phyloP scores from a whole-genome alignment of 2,888 invertebrate genomes.

The Dyspetes luteomarginatus region DNA sequence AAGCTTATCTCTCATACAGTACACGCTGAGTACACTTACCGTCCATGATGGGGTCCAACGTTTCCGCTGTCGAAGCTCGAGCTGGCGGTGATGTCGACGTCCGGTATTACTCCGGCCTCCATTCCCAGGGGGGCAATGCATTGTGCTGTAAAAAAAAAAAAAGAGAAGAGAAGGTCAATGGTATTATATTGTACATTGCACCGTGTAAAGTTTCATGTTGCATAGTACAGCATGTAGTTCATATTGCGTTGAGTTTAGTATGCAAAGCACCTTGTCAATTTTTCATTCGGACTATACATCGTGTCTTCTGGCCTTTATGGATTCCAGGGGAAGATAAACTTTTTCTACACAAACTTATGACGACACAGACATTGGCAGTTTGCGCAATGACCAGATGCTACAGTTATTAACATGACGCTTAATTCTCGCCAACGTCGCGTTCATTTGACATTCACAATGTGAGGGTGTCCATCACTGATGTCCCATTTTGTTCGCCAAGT shows the following conservation, averaged over 20 bases:
- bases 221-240: slow-evolving; percentile 18
- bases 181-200: slow-evolving; percentile 39
- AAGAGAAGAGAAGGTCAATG: slow-evolving; percentile 56
- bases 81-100: slow-evolving; percentile 92
- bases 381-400: background rate
- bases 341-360: background rate
- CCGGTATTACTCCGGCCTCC: slow-evolving; percentile 92
- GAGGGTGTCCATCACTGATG: slow-evolving; percentile 17
- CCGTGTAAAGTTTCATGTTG: slow-evolving; percentile 23
- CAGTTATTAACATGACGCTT: slow-evolving; percentile 1
- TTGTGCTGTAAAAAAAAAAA: slow-evolving; percentile 87
- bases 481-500: slow-evolving; percentile 5
- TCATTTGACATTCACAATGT: background rate
- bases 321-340: slow-evolving; percentile 27
- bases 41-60: slow-evolving; percentile 93
- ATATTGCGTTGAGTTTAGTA: slow-evolving; percentile 6
- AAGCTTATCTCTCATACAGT: slow-evolving; percentile 50
- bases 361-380: slow-evolving; percentile 23
- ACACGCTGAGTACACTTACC: slow-evolving; percentile 85
- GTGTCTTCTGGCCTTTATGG: slow-evolving; percentile 31
- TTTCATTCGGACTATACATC: slow-evolving; percentile 50
- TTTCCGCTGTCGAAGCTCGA: slow-evolving; percentile 93
- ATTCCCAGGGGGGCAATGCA: slow-evolving; percentile 93
- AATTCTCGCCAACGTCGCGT: background rate
- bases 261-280: slow-evolving; percentile 48